These are phyloP conservation scores for Epistrophella euchroma DNA, from an alignment of 2,888 invertebrate species.

Conservation along the genomic window DNA sequence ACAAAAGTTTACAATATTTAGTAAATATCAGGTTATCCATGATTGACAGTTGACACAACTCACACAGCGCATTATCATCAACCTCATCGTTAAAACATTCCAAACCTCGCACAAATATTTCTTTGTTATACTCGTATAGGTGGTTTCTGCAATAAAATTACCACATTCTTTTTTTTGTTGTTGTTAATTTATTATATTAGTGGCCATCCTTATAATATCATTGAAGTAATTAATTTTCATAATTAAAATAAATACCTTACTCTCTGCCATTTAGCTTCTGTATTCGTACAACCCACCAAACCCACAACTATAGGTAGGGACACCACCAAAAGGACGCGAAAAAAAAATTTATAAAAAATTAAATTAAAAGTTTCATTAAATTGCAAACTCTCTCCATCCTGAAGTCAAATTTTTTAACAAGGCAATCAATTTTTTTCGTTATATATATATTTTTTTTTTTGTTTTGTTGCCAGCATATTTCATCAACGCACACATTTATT, in stretches of 20 bases:
- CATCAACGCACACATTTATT: constrained; percentile 27
- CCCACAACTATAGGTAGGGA: not conserved
- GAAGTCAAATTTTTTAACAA: constrained; percentile 58
- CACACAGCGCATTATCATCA: constrained; percentile 12
- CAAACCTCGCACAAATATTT: constrained; percentile 7
- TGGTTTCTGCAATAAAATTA: constrained; percentile 3
- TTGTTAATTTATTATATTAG: constrained; percentile 17
- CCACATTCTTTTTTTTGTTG: constrained; percentile 14
- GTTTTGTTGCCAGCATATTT: constrained; percentile 19
- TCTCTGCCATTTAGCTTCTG: constrained; percentile 20
- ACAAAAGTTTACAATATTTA: constrained; percentile 26
- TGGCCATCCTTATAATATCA: constrained; percentile 49
- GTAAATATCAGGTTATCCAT: constrained; percentile 23
- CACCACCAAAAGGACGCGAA: not conserved
- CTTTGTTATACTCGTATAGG: not conserved
- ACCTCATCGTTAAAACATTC: constrained; percentile 23
- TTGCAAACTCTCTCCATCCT: constrained; percentile 31
- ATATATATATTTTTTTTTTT: no score
- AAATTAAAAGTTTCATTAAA: constrained; percentile 71
- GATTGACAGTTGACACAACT: constrained; percentile 38
- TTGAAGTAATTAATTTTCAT: constrained; percentile 74
- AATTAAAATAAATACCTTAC: constrained; percentile 70
- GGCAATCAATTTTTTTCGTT: constrained; percentile 45
- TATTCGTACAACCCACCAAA: not conserved
- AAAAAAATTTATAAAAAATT: constrained; percentile 24